Conservation (phyloP, 1,140 invertebrate genomes). For the Procambarus clarkii region DNA sequence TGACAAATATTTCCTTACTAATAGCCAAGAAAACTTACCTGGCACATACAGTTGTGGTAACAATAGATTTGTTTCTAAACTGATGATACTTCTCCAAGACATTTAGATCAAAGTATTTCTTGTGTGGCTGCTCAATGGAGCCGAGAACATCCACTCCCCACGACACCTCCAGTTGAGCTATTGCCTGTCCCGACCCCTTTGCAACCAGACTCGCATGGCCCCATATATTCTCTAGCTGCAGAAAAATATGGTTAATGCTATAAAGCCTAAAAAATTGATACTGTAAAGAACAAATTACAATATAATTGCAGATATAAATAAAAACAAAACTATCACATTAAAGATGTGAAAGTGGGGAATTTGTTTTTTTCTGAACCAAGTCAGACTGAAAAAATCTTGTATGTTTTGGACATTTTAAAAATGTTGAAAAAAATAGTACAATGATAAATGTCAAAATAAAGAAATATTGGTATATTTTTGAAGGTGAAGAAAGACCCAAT, state of each 20-base stretch:
- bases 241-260: background rate
- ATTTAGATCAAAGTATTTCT: slow-evolving; percentile 77
- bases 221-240: slow-evolving; percentile 77
- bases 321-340: too few species aligned
- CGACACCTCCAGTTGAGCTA: slow-evolving; percentile 79
- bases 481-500: too few species aligned
- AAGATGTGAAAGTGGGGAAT: too few species aligned
- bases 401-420: too few species aligned
- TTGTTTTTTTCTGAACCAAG: too few species aligned
- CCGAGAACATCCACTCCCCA: slow-evolving; percentile 80
- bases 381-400: too few species aligned
- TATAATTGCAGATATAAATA: too few species aligned
- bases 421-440: too few species aligned
- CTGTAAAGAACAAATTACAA: too few species aligned
- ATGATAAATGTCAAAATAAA: too few species aligned
- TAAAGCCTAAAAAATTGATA: background rate
- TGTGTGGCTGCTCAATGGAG: slow-evolving; percentile 77
- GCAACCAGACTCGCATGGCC: slow-evolving; percentile 79
- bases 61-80: slow-evolving; percentile 80
- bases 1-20: too few species aligned
- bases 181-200: slow-evolving; percentile 79
- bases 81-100: slow-evolving; percentile 76
- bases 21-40: slow-evolving; percentile 71
- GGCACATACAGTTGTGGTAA: slow-evolving; percentile 77
- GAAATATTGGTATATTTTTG: too few species aligned